Conservation (phyloP, 92 coral and sea anemone genomes). For the Epizoanthus illoricatus region DNA sequence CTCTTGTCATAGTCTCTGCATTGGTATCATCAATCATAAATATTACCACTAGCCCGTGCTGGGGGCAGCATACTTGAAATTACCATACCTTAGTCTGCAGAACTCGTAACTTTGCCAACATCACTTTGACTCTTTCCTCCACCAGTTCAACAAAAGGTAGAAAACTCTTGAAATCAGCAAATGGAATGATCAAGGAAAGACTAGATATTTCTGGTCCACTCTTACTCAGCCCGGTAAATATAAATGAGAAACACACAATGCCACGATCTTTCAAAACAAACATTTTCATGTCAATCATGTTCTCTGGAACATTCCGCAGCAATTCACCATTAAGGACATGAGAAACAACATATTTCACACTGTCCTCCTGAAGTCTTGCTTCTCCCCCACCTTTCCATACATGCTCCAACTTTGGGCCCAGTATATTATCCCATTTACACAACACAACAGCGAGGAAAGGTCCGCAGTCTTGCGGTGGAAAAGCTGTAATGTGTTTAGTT, state of each 20-base stretch:
- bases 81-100: constrained; percentile 83
- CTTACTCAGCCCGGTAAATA: constrained; percentile 80
- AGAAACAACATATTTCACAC: constrained; percentile 88
- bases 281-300: constrained; percentile 84
- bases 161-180: constrained; percentile 66
- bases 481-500: constrained; percentile 54
- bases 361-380: constrained; percentile 60
- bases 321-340: constrained; percentile 95
- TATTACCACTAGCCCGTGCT: too few relatives aligned
- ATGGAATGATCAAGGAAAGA: constrained; percentile 78
- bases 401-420: constrained; percentile 88
- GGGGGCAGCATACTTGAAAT: neutral
- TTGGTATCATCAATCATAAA: too few relatives aligned
- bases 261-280: constrained; percentile 84
- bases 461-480: constrained; percentile 58
- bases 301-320: constrained; percentile 90
- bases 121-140: constrained; percentile 84
- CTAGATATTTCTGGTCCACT: constrained; percentile 78
- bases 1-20: too few relatives aligned
- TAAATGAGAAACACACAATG: constrained; percentile 85
- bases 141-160: constrained; percentile 82
- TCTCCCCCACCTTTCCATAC: constrained; percentile 87
- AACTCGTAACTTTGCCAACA: constrained; percentile 87
- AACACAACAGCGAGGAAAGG: constrained; percentile 83
- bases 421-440: constrained; percentile 89